Evolutionary conservation across 2,113 vertebrate genomes (phyloP).

Genomic region (Archilochus colubris): DNA sequence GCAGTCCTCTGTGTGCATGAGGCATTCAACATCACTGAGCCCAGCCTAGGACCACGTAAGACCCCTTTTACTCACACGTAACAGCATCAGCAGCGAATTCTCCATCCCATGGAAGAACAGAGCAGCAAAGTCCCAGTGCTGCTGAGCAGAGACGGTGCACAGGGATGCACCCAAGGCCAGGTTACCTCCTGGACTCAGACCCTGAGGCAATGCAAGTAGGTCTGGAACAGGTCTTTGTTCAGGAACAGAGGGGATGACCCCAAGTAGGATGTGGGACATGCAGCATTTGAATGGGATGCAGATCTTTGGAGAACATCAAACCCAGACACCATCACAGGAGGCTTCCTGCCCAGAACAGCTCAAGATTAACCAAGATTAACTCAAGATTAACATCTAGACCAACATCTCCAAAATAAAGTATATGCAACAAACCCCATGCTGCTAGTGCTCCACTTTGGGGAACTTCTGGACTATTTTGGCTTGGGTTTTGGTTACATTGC

Average conservation of each 20-base stretch:
- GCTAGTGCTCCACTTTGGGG: not conserved
- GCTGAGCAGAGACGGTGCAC: not conserved
- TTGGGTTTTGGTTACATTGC: not conserved
- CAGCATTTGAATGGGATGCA: accelerated
- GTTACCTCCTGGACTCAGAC: not conserved
- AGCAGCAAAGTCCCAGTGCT: not conserved
- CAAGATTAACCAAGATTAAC: not conserved
- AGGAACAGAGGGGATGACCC: not conserved
- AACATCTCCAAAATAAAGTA: not conserved
- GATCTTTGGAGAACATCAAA: not conserved
- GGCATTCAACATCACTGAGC: not conserved
- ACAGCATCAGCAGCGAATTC: not conserved
- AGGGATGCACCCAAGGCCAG: not conserved
- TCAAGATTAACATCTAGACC: not conserved
- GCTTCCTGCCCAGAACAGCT: not conserved
- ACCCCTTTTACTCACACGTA: not conserved
- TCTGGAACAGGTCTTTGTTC: accelerated
- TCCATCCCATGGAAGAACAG: not conserved
- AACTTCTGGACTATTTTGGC: not conserved
- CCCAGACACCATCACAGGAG: not conserved
- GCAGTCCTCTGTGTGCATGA: accelerated
- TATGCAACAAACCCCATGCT: accelerated
- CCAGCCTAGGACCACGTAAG: not conserved
- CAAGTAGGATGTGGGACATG: accelerated
- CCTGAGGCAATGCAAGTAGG: accelerated